Percentiles rank a stretch among this genome's conserved stretches.
phyloP scores from a whole-genome alignment of 2,113 vertebrate genomes.

The Lanius collurio region DNA sequence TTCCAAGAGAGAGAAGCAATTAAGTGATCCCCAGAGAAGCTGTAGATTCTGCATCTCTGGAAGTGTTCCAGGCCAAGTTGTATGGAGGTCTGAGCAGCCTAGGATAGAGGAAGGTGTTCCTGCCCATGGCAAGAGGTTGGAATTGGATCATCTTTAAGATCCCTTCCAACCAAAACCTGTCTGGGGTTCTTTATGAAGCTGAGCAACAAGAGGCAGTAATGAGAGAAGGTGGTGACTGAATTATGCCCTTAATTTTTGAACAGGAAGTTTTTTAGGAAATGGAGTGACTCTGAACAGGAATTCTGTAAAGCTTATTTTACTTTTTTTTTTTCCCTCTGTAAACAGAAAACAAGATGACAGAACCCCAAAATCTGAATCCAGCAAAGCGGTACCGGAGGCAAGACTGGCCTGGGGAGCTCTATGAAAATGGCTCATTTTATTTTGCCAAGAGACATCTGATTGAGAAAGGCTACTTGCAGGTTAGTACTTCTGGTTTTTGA shows the following conservation, averaged over 20 bases:
- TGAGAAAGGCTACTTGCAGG: conserved; percentile 81
- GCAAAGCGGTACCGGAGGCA: conserved; percentile 84
- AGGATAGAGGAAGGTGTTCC: background rate
- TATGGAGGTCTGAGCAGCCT: background rate
- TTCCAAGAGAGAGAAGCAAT: background rate
- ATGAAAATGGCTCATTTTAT: conserved; percentile 96
- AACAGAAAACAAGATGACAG: conserved; percentile 70
- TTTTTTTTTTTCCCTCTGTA: background rate
- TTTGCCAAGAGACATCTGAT: conserved; percentile 83
- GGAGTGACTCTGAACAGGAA: background rate
- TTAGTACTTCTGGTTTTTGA: conserved; percentile 46
- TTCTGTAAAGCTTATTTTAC: background rate
- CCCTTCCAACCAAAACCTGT: background rate
- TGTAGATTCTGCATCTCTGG: background rate
- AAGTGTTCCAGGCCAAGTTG: background rate
- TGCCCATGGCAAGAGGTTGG: background rate
- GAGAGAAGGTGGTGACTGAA: background rate
- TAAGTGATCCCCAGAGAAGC: background rate
- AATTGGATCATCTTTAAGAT: background rate
- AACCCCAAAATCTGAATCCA: conserved; percentile 84
- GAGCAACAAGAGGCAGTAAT: background rate
- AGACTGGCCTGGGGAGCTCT: conserved; percentile 93
- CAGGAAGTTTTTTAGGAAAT: background rate
- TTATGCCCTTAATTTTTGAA: background rate
- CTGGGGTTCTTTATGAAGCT: background rate